A percentile compares a stretch with the other conserved stretches of the same genome.
Conservation (phyloP, 1,140 invertebrate genomes). For the Ceratitis capitata region DNA sequence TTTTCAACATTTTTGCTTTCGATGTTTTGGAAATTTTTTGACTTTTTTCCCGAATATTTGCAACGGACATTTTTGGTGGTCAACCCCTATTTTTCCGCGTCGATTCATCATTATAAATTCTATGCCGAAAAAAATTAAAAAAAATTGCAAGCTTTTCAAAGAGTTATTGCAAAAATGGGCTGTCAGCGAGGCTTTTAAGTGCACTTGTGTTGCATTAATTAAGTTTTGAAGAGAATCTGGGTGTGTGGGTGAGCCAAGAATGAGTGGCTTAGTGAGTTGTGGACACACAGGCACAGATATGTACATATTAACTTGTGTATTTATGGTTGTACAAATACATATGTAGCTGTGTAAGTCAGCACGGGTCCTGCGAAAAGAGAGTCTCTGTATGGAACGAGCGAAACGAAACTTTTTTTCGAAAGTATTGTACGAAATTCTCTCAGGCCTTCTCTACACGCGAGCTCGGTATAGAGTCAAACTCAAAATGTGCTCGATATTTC, state of each 20-base stretch:
- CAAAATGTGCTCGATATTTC: no score
- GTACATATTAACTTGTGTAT: neutral
- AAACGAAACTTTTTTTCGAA: no score
- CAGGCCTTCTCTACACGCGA: no score
- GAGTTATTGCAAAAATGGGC: slow-evolving; percentile 20
- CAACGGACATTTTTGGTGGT: neutral
- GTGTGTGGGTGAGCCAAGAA: neutral
- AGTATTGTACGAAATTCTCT: no score
- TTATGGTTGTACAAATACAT: no score
- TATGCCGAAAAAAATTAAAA: neutral
- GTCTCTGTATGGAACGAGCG: neutral
- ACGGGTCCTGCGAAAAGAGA: no score
- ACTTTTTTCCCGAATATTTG: neutral
- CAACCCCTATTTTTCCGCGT: slow-evolving; percentile 9
- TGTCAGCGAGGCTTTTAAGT: slow-evolving; percentile 35
- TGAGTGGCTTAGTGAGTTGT: no score
- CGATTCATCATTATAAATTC: neutral
- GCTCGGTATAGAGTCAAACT: no score
- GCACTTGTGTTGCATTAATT: slow-evolving; percentile 36
- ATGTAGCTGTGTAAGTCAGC: neutral
- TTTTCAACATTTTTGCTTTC: neutral
- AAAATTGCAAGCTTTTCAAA: slow-evolving; percentile 14
- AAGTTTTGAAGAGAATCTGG: neutral
- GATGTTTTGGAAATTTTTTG: neutral
- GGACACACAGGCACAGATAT: no score